phyloP scores from a whole-genome alignment of 2,888 invertebrate genomes.

The Physocephala rufipes region DNA sequence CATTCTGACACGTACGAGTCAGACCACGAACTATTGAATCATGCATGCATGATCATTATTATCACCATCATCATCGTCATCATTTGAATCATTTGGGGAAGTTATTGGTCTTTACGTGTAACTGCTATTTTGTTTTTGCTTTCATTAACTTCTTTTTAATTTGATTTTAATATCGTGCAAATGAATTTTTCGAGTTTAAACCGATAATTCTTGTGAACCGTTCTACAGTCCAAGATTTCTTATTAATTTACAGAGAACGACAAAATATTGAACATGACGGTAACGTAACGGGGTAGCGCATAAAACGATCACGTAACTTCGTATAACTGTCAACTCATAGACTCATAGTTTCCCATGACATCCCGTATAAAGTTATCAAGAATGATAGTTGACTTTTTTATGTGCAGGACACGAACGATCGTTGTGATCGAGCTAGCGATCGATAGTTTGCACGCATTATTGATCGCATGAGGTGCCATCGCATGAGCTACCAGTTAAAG shows the following conservation, averaged over 20 bases:
- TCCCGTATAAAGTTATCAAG: too few relatives aligned
- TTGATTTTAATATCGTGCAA: conserved; percentile 29
- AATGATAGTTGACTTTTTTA: not conserved
- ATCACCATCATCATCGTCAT: too few relatives aligned
- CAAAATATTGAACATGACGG: not conserved
- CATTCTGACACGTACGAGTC: conserved; percentile 6
- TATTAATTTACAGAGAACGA: too few relatives aligned
- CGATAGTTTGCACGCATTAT: conserved; percentile 7
- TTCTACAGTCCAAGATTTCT: not conserved
- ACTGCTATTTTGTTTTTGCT: too few relatives aligned
- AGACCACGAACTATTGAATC: not conserved
- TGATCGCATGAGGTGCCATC: not conserved
- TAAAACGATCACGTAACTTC: conserved; percentile 12
- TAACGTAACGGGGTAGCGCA: not conserved
- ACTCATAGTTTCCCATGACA: conserved; percentile 6
- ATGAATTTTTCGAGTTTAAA: conserved; percentile 14
- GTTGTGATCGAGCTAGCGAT: too few relatives aligned
- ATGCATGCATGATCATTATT: not conserved
- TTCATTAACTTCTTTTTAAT: conserved; percentile 16
- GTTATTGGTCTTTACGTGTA: not conserved
- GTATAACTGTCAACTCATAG: conserved; percentile 17
- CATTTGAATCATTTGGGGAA: conserved; percentile 2
- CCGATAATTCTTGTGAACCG: not conserved
- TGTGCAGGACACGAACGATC: conserved; percentile 1
- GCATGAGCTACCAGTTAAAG: not conserved